Conservation (phyloP, 2,888 invertebrate species). For the Halictus ligatus region DNA sequence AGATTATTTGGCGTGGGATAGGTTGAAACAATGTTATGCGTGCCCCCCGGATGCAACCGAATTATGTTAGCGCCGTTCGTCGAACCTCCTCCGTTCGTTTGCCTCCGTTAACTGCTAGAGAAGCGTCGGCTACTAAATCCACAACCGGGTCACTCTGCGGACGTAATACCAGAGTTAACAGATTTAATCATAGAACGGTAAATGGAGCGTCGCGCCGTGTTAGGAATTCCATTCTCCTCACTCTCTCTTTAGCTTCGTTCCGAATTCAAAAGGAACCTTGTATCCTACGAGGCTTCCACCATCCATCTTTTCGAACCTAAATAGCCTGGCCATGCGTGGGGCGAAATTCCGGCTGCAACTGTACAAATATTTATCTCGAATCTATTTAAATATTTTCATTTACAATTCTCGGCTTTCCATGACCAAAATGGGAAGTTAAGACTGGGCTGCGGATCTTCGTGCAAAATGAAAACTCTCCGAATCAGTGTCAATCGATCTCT, state of each 20-base stretch:
- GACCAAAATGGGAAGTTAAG: neutral
- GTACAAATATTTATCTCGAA: neutral
- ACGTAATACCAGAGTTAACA: slow-evolving; percentile 54
- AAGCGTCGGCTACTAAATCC: slow-evolving; percentile 49
- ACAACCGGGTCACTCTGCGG: slow-evolving; percentile 56
- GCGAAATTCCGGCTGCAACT: neutral
- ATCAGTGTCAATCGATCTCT: too few relatives aligned
- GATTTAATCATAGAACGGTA: slow-evolving; percentile 64
- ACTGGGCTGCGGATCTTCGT: too few relatives aligned
- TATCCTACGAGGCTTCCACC: neutral
- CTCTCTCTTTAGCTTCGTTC: slow-evolving; percentile 22
- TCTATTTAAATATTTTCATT: neutral
- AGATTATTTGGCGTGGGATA: neutral
- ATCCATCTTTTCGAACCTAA: neutral
- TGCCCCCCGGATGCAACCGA: neutral
- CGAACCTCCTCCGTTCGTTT: slow-evolving; percentile 15
- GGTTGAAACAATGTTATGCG: neutral
- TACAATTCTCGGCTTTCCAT: neutral
- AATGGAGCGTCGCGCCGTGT: slow-evolving; percentile 57
- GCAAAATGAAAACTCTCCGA: too few relatives aligned
- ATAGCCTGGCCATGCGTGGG: neutral
- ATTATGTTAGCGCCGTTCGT: slow-evolving; percentile 17
- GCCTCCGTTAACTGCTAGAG: slow-evolving; percentile 16
- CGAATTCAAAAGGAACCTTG: neutral
- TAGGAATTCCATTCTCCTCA: slow-evolving; percentile 54